phyloP scores from a whole-genome alignment of 2,113 vertebrate species.

The Cygnus atratus region DNA sequence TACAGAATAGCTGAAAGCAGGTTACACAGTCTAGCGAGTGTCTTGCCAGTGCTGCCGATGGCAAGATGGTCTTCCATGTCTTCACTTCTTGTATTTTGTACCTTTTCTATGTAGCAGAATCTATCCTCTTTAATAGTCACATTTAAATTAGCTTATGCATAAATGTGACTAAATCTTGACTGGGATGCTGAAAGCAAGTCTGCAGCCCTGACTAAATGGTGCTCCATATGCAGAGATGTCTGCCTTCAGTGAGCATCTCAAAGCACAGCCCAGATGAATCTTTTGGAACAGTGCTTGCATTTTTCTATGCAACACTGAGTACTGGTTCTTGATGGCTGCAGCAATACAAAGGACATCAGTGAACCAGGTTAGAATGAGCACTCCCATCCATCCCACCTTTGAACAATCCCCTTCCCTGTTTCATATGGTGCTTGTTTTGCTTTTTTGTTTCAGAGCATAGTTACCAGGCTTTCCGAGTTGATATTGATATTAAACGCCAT shows the following conservation, averaged over 20 bases:
- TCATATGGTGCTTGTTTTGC: background rate
- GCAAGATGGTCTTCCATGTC: background rate
- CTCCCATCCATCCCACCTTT: background rate
- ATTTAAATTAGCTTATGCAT: background rate
- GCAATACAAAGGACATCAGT: background rate
- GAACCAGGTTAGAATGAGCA: background rate
- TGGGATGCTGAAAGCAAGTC: background rate
- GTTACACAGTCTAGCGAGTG: background rate
- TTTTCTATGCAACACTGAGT: background rate
- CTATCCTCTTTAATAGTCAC: background rate
- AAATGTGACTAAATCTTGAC: background rate
- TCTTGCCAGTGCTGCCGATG: background rate
- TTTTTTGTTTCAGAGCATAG: background rate
- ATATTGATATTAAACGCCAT: background rate
- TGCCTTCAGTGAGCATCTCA: background rate
- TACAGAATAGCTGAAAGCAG: background rate
- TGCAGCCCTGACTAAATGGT: background rate
- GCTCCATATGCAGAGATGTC: background rate
- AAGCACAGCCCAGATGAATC: background rate
- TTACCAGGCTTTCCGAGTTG: background rate
- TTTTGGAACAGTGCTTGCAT: background rate
- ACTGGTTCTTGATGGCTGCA: background rate
- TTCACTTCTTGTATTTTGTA: background rate
- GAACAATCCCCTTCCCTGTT: rapidly evolving
- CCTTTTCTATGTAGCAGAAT: background rate